phyloP scores from a whole-genome alignment of 1,140 invertebrate species.

The Cyrtorhinus lividipennis region DNA sequence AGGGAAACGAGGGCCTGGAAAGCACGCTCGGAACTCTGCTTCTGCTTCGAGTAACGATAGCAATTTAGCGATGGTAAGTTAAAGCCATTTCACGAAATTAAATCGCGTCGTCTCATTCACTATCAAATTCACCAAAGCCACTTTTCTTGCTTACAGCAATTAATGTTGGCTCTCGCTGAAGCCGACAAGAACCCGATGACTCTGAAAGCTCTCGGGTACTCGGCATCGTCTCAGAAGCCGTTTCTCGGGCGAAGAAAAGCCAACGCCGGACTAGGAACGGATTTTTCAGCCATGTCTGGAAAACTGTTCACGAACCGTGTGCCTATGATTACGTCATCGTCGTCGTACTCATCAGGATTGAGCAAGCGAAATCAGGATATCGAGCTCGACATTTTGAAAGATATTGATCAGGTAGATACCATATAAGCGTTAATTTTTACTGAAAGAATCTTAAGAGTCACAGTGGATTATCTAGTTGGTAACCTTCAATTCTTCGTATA shows the following conservation, averaged over 20 bases:
- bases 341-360: neutral
- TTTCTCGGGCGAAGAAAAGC: neutral
- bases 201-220: slow-evolving; percentile 8
- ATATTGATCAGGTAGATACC: slow-evolving; percentile 16
- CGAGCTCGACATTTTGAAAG: slow-evolving; percentile 15
- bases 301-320: neutral
- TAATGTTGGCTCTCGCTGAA: slow-evolving; percentile 5
- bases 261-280: slow-evolving; percentile 14
- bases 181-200: neutral
- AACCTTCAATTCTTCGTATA: too few species aligned
- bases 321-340: neutral
- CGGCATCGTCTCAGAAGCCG: slow-evolving; percentile 2
- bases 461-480: too few species aligned
- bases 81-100: neutral
- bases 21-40: neutral
- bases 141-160: slow-evolving; percentile 4
- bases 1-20: neutral
- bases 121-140: too few species aligned
- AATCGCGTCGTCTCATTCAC: too few species aligned
- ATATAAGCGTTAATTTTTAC: too few species aligned
- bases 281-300: slow-evolving; percentile 4
- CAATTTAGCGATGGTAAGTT: slow-evolving; percentile 6
- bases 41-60: slow-evolving; percentile 10
- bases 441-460: too few species aligned
- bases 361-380: slow-evolving; percentile 6